phyloP scores from a whole-genome alignment of 2,113 vertebrate species.

The Epinephelus moara region DNA sequence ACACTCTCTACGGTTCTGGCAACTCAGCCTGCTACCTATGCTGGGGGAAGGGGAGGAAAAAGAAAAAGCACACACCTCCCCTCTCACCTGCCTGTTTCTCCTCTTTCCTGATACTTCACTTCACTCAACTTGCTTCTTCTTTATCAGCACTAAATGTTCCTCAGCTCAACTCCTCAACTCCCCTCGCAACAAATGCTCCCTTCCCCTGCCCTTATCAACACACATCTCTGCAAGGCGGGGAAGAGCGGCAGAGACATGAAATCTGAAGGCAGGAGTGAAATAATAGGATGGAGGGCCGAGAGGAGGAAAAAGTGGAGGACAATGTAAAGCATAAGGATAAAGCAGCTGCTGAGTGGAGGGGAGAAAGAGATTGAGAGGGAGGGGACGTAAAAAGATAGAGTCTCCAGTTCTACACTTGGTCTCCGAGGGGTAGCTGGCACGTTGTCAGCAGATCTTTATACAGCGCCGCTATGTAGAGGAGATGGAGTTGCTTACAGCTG shows the following conservation, averaged over 20 bases:
- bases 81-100: constrained; percentile 55
- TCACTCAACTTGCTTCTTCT: constrained; percentile 55
- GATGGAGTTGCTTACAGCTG: constrained; percentile 28
- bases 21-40: constrained; percentile 67
- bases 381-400: background rate
- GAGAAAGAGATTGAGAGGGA: constrained; percentile 33
- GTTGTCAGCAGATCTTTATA: constrained; percentile 81
- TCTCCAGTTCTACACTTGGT: constrained; percentile 57
- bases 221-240: constrained; percentile 33
- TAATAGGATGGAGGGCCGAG: constrained; percentile 23
- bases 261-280: constrained; percentile 27
- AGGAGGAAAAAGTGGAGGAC: constrained; percentile 13
- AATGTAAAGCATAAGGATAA: constrained; percentile 20
- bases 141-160: constrained; percentile 74
- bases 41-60: constrained; percentile 9
- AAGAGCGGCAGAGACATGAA: constrained; percentile 25
- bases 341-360: background rate
- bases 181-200: constrained; percentile 37
- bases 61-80: constrained; percentile 21
- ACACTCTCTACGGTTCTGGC: constrained; percentile 71
- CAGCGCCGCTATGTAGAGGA: constrained; percentile 14
- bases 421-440: constrained; percentile 73
- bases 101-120: constrained; percentile 46
- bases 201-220: constrained; percentile 33
- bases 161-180: constrained; percentile 53